Evolutionary conservation across 2,113 vertebrate genomes (phyloP).

Genomic region (Oreochromis aureus): DNA sequence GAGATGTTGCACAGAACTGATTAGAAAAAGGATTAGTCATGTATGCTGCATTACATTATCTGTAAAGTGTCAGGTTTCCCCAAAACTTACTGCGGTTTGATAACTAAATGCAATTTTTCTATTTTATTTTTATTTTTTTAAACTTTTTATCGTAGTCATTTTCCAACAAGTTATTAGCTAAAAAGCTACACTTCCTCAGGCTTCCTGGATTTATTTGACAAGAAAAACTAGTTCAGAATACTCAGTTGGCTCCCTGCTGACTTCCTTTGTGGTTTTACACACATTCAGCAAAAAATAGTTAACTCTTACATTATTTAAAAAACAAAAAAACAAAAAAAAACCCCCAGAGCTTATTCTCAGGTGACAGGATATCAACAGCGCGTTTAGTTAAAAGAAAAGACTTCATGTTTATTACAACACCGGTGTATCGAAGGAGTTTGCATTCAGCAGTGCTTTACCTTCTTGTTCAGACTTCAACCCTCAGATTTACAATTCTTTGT

Average conservation of each 20-base stretch:
- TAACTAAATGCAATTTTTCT: not conserved
- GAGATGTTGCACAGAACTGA: not conserved
- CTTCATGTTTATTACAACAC: not conserved
- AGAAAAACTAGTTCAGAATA: not conserved
- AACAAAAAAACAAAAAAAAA: not conserved
- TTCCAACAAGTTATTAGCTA: not conserved
- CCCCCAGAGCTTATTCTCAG: not conserved
- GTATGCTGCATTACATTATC: not conserved
- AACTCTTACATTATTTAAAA: not conserved
- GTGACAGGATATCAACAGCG: not conserved
- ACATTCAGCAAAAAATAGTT: not conserved
- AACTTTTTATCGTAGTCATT: not conserved
- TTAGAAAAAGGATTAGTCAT: not conserved
- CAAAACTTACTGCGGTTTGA: not conserved
- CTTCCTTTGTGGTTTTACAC: not conserved
- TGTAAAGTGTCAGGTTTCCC: not conserved
- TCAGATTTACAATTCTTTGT: not conserved
- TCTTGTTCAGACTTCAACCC: not conserved
- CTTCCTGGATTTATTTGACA: not conserved
- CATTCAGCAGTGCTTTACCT: not conserved
- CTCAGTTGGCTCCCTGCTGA: not conserved
- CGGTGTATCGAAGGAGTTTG: not conserved
- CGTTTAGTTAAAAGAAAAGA: not conserved
- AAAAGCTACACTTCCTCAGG: not conserved
- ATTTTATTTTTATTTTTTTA: not conserved